Percentiles rank a stretch among this genome's conserved stretches.
These are phyloP conservation scores for Tangara arthus DNA, from an alignment of 2,797 vertebrate species.

Conservation along the genomic window DNA sequence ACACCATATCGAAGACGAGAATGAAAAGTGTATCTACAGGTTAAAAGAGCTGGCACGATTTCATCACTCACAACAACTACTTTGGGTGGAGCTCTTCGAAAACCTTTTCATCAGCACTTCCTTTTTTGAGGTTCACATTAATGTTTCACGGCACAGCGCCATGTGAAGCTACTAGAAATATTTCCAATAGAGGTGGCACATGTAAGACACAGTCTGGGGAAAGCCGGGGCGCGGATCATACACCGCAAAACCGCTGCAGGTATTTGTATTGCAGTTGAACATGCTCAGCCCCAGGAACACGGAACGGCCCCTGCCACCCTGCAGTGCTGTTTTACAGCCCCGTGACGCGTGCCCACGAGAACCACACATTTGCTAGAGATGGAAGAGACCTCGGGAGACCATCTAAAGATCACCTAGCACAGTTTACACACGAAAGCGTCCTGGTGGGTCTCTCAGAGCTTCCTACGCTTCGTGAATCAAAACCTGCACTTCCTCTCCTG, in stretches of 20 bases:
- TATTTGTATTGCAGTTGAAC: not conserved
- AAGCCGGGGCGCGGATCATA: fast-evolving
- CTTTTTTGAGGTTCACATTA: not conserved
- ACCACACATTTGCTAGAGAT: too few relatives aligned
- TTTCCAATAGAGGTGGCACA: not conserved
- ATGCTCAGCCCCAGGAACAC: fast-evolving
- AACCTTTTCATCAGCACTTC: not conserved
- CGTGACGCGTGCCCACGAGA: too few relatives aligned
- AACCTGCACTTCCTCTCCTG: fast-evolving
- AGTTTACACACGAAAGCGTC: not conserved
- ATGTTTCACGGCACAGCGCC: not conserved
- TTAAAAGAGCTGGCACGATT: not conserved
- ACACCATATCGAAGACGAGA: not conserved
- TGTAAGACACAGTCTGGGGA: not conserved
- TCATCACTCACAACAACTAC: not conserved
- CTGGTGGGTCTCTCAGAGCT: not conserved
- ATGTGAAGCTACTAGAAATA: fast-evolving
- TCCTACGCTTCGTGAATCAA: fast-evolving
- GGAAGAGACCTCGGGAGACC: not conserved
- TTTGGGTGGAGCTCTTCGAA: not conserved
- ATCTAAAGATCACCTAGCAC: not conserved
- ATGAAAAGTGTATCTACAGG: not conserved
- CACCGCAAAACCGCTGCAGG: fast-evolving
- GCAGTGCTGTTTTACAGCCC: fast-evolving
- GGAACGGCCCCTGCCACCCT: fast-evolving